These are phyloP conservation scores for Carapus acus DNA, from an alignment of 2,797 vertebrate genomes.

Conservation along the genomic window DNA sequence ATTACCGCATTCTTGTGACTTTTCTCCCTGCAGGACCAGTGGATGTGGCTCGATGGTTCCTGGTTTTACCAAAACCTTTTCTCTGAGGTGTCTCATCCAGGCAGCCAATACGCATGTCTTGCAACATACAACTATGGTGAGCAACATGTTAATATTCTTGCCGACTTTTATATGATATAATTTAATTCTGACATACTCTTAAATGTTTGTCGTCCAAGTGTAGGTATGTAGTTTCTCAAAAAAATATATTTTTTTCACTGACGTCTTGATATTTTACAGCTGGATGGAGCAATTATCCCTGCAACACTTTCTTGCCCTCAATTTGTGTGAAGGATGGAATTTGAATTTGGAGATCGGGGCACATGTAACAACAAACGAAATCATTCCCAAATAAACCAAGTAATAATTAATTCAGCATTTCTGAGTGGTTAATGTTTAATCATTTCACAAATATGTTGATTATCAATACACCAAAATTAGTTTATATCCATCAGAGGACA, in stretches of 20 bases:
- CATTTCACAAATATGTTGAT: too few species aligned
- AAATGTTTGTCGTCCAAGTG: too few species aligned
- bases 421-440: not conserved
- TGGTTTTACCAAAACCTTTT: constrained; percentile 29
- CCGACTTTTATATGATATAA: not conserved
- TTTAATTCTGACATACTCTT: too few species aligned
- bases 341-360: not conserved
- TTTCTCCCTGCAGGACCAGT: constrained; percentile 17
- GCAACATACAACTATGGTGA: not conserved
- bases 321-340: constrained; percentile 19
- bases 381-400: constrained; percentile 7
- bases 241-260: not conserved
- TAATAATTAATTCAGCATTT: not conserved
- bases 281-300: constrained; percentile 9
- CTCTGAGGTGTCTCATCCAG: not conserved
- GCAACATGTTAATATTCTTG: not conserved
- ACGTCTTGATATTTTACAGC: constrained; percentile 9
- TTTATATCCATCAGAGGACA: too few species aligned
- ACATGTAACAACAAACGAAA: not conserved
- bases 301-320: not conserved
- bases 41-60: constrained; percentile 32
- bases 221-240: too few species aligned
- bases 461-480: too few species aligned
- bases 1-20: too few species aligned
- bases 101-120: constrained; percentile 5